These are phyloP conservation scores for Oncorhynchus gorbuscha DNA, from an alignment of 2,113 vertebrate species.

Conservation along the genomic window DNA sequence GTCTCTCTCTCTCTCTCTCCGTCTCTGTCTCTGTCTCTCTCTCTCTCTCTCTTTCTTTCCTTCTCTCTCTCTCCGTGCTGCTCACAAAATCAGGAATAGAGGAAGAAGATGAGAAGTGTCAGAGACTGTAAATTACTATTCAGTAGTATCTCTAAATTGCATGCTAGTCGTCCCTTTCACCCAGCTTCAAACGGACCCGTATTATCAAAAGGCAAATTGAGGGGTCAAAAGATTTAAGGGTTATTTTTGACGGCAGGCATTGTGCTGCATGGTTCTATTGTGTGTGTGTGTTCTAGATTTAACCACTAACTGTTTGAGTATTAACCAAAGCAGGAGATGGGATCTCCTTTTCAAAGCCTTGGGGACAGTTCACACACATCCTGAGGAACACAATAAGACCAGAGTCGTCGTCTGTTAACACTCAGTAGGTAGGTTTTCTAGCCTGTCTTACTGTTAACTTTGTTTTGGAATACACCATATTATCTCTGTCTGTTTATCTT, in stretches of 20 bases:
- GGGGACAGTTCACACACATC: constrained; percentile 45
- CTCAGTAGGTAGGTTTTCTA: constrained; percentile 10
- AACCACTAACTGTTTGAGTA: constrained; percentile 47
- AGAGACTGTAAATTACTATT: constrained; percentile 62
- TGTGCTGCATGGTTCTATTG: constrained; percentile 61
- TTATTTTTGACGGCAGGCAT: constrained; percentile 71
- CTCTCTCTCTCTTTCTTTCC: neutral
- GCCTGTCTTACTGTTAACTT: constrained; percentile 8
- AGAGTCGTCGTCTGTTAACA: neutral
- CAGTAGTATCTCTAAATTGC: constrained; percentile 78
- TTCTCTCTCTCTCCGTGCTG: neutral
- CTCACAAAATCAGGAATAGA: no score
- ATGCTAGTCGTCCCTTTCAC: constrained; percentile 70
- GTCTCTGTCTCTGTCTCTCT: no score
- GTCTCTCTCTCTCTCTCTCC: neutral
- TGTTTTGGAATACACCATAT: no score
- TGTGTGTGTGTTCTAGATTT: constrained; percentile 30
- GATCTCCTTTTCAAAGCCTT: constrained; percentile 26
- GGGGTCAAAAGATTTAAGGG: constrained; percentile 70
- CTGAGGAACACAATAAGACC: no score
- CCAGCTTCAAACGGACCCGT: constrained; percentile 62
- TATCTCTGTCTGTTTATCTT: no score
- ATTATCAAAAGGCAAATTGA: constrained; percentile 77
- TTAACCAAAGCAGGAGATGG: constrained; percentile 60
- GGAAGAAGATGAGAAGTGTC: constrained; percentile 34